Percentiles rank a stretch among this genome's conserved stretches.
These are phyloP conservation scores for Nothobranchius kuhntae DNA, from an alignment of 2,113 vertebrate species.

Conservation along the genomic window DNA sequence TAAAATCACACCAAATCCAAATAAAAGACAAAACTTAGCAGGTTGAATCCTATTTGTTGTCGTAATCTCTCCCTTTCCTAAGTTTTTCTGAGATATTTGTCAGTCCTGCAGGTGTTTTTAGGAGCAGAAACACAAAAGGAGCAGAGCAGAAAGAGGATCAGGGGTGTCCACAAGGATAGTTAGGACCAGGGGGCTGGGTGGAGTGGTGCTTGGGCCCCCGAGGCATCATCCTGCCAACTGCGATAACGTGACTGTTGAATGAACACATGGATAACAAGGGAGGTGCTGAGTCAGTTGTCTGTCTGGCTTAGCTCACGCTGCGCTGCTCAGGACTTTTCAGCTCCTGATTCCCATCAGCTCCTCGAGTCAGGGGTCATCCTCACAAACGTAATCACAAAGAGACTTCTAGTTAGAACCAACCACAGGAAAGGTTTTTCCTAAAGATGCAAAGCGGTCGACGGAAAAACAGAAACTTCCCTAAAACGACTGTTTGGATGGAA, in stretches of 20 bases:
- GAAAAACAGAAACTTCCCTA: too few relatives aligned
- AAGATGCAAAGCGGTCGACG: too few relatives aligned
- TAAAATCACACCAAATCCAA: too few relatives aligned
- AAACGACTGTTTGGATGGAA: too few relatives aligned
- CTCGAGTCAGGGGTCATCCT: conserved; percentile 12
- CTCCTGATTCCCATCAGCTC: conserved; percentile 43
- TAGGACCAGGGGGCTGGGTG: conserved; percentile 28
- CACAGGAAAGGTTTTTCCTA: too few relatives aligned
- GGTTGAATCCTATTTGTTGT: not conserved
- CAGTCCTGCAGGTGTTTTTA: conserved; percentile 8
- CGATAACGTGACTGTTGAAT: conserved; percentile 64
- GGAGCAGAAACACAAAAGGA: conserved; percentile 10
- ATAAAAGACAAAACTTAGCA: not conserved
- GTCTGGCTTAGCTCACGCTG: conserved; percentile 61
- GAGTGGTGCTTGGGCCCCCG: conserved; percentile 35
- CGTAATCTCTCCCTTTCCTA: not conserved
- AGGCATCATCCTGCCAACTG: conserved; percentile 63
- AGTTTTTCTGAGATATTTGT: not conserved
- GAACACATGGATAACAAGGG: conserved; percentile 68
- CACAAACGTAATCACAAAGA: not conserved
- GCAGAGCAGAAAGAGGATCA: conserved; percentile 36
- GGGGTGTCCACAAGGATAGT: conserved; percentile 51
- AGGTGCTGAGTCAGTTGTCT: conserved; percentile 74
- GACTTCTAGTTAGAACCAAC: too few relatives aligned
- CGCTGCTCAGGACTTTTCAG: conserved; percentile 31